Conservation (phyloP, 2,888 invertebrate genomes). For the Noctua comes region DNA sequence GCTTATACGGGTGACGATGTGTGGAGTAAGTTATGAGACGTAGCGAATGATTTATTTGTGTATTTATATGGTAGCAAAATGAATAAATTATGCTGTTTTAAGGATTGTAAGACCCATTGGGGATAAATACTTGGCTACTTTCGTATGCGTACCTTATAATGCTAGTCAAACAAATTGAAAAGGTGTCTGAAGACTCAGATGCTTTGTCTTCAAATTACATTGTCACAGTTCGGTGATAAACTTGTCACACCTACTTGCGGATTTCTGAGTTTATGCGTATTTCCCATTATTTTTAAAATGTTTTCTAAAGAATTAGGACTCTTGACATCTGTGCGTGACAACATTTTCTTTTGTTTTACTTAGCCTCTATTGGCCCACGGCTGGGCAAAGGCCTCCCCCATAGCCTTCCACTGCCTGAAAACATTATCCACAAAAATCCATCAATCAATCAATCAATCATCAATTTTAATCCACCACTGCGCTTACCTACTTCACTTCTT, state of each 20-base stretch:
- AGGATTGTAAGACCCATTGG: neutral
- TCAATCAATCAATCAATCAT: too few species aligned
- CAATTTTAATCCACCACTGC: neutral
- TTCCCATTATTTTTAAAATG: neutral
- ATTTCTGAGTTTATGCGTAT: neutral
- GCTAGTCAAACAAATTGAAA: neutral
- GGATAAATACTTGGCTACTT: neutral
- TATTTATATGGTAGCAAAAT: neutral
- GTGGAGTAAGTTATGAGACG: constrained; percentile 32
- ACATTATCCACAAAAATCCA: too few species aligned
- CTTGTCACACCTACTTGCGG: neutral
- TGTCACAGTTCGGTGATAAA: neutral
- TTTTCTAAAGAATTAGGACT: too few species aligned
- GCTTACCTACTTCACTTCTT: neutral
- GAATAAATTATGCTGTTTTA: neutral
- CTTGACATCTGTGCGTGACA: neutral
- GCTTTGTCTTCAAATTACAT: neutral
- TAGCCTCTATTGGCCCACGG: too few species aligned
- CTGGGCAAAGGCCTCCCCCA: too few species aligned
- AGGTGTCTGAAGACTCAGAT: neutral
- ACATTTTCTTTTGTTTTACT: too few species aligned
- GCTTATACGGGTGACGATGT: constrained; percentile 49
- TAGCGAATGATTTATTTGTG: constrained; percentile 9
- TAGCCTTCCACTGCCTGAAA: too few species aligned
- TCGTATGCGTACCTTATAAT: neutral